phyloP scores from a whole-genome alignment of 2,888 invertebrate genomes.

The Lochmaea capreae region DNA sequence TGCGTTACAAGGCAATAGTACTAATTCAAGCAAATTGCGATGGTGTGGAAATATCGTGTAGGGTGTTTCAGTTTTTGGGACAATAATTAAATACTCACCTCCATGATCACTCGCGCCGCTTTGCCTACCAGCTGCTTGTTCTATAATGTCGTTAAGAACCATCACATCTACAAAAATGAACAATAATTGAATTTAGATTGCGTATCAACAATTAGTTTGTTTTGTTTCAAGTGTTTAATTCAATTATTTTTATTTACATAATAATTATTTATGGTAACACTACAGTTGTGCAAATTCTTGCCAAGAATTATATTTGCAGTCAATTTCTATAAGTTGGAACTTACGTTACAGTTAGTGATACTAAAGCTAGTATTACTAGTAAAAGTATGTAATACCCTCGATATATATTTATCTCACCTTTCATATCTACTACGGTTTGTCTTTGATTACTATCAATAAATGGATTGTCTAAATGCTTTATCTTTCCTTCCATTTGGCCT shows the following conservation, averaged over 20 bases:
- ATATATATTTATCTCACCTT: constrained; percentile 62
- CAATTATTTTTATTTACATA: no score
- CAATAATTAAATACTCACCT: constrained; percentile 72
- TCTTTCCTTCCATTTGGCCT: constrained; percentile 83
- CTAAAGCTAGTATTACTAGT: no score
- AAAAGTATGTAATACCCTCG: no score
- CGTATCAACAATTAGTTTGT: not conserved
- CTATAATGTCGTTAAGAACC: constrained; percentile 96
- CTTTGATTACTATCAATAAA: constrained; percentile 87
- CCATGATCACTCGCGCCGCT: constrained; percentile 88
- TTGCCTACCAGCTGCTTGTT: constrained; percentile 92
- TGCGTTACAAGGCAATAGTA: constrained; percentile 54
- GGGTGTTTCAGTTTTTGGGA: constrained; percentile 40
- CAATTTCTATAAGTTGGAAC: no score
- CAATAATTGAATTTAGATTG: constrained; percentile 22
- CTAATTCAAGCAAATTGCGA: constrained; percentile 64
- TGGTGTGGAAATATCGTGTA: constrained; percentile 58
- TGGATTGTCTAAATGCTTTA: constrained; percentile 90
- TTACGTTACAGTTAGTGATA: no score
- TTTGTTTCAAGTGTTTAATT: not conserved
- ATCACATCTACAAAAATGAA: constrained; percentile 83
- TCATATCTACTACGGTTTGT: constrained; percentile 93
- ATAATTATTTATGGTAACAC: no score
- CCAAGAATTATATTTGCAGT: no score
- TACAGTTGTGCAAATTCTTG: no score